These are phyloP conservation scores for Cyclopterus lumpus DNA, from an alignment of 2,797 vertebrate species.

Conservation along the genomic window DNA sequence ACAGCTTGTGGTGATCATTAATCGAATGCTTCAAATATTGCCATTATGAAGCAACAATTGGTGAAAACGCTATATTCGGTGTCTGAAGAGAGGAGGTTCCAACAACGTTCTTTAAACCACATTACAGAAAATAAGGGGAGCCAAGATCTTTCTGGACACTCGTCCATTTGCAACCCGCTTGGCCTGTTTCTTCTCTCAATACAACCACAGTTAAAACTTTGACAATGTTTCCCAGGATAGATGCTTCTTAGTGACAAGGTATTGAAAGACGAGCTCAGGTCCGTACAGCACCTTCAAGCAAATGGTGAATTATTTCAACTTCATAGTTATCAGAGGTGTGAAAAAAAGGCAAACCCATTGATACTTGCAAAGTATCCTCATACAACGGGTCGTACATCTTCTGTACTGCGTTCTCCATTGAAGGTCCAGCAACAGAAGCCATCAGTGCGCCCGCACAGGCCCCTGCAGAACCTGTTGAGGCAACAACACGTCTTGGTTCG, in stretches of 20 bases:
- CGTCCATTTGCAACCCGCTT: neutral
- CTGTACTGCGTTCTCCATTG: too few species aligned
- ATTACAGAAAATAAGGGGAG: neutral
- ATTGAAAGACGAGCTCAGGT: neutral
- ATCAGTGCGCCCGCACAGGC: too few species aligned
- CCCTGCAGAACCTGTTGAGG: too few species aligned
- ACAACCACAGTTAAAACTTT: neutral
- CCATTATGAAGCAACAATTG: neutral
- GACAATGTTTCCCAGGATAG: neutral
- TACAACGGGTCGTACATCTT: too few species aligned
- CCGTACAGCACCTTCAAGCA: neutral
- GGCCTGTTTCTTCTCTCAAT: neutral
- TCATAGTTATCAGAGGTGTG: too few species aligned
- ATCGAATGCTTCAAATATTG: constrained; percentile 35
- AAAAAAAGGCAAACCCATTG: too few species aligned
- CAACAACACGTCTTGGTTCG: too few species aligned
- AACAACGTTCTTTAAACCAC: neutral
- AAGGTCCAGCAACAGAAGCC: too few species aligned
- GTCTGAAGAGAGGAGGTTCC: constrained; percentile 33
- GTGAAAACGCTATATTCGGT: constrained; percentile 33
- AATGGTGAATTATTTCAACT: too few species aligned
- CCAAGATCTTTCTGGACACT: neutral
- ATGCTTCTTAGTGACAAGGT: too few species aligned
- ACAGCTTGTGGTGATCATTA: constrained; percentile 8
- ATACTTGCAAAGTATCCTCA: too few species aligned